Conservation (phyloP, 2,888 invertebrate genomes). For the Deilephila elpenor region DNA sequence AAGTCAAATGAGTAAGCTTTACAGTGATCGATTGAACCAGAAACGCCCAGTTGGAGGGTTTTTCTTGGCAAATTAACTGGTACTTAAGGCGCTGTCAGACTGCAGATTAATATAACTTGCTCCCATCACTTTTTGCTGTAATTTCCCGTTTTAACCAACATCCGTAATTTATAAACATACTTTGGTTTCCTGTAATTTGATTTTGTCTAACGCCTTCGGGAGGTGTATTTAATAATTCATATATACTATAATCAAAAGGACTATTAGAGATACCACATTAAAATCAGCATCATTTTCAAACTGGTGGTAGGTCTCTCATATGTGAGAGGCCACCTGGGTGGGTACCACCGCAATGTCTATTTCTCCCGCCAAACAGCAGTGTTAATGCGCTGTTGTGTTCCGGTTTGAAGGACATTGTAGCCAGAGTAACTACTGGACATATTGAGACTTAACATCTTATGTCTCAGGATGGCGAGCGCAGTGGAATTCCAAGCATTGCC, state of each 20-base stretch:
- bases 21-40: constrained; percentile 51
- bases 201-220: constrained; percentile 22
- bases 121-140: constrained; percentile 38
- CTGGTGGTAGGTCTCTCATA: no score
- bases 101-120: constrained; percentile 45
- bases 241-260: neutral
- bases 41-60: constrained; percentile 45
- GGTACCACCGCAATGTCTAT: no score
- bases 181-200: constrained; percentile 27
- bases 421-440: no score
- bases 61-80: constrained; percentile 51
- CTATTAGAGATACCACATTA: neutral
- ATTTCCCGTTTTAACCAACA: constrained; percentile 39
- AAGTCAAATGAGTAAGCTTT: constrained; percentile 37
- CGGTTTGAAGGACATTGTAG: no score
- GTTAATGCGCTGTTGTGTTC: no score
- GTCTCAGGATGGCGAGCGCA: no score
- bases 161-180: constrained; percentile 43
- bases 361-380: no score
- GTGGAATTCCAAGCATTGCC: no score
- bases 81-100: constrained; percentile 39
- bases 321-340: no score
- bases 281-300: neutral
- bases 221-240: neutral
- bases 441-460: no score